phyloP scores from a whole-genome alignment of 2,797 vertebrate species.

The Acanthopagrus latus region DNA sequence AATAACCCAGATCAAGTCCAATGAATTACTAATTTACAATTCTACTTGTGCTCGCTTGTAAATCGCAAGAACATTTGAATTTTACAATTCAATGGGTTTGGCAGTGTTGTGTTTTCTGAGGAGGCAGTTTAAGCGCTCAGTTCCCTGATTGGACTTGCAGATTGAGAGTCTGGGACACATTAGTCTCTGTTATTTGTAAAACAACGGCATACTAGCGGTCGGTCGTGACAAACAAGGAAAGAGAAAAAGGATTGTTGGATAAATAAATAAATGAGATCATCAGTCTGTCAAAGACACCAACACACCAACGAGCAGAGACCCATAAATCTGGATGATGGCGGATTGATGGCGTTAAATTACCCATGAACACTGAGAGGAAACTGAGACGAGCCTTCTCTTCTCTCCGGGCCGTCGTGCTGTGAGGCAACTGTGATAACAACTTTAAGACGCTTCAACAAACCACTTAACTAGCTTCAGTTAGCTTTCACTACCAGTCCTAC shows the following conservation, averaged over 20 bases:
- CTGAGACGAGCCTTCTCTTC: neutral
- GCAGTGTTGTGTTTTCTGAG: conserved; percentile 42
- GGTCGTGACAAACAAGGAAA: conserved; percentile 30
- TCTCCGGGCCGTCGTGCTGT: neutral
- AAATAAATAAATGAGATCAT: conserved; percentile 22
- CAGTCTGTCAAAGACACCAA: conserved; percentile 6
- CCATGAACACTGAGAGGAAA: conserved; percentile 14
- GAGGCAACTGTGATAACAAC: neutral
- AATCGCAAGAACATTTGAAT: conserved; percentile 69
- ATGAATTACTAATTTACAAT: conserved; percentile 62
- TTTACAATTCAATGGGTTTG: conserved; percentile 47
- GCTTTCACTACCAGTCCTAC: neutral
- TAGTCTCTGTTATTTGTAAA: conserved; percentile 28
- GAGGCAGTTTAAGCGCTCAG: conserved; percentile 27
- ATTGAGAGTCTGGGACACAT: conserved; percentile 34
- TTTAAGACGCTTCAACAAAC: neutral
- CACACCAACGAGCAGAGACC: neutral
- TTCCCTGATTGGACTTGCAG: conserved; percentile 48
- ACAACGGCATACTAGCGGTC: conserved; percentile 17
- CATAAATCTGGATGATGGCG: neutral
- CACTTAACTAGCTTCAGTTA: conserved; percentile 1
- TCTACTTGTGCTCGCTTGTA: conserved; percentile 50
- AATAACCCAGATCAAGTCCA: conserved; percentile 49
- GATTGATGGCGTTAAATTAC: conserved; percentile 33
- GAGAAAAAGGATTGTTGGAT: conserved; percentile 4